phyloP scores from a whole-genome alignment of 2,113 vertebrate genomes.

The Pseudorasbora parva region DNA sequence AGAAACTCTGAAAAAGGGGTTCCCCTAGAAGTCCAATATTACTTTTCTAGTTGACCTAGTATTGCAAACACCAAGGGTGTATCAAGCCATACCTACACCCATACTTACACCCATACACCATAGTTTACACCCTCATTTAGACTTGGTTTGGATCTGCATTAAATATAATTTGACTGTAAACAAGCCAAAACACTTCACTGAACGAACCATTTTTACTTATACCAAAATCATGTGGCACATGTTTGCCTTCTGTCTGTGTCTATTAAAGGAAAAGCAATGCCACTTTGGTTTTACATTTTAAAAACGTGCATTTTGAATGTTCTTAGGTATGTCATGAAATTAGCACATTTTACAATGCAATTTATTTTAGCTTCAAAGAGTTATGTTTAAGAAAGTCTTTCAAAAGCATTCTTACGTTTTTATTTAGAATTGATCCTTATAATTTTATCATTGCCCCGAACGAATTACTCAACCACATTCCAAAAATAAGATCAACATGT shows the following conservation, averaged over 20 bases:
- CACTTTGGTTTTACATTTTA: slow-evolving; percentile 39
- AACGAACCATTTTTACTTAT: slow-evolving; percentile 6
- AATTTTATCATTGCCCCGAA: slow-evolving; percentile 27
- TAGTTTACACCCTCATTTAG: neutral
- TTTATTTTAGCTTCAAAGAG: slow-evolving; percentile 39
- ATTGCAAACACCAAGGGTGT: neutral
- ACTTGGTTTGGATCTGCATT: neutral
- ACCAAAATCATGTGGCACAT: neutral
- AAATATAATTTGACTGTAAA: neutral
- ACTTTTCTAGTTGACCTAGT: neutral
- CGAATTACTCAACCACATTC: slow-evolving; percentile 48
- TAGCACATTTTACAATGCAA: slow-evolving; percentile 41
- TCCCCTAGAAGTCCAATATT: neutral
- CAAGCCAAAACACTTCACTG: neutral
- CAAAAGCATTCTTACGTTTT: neutral
- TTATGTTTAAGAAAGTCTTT: slow-evolving; percentile 13
- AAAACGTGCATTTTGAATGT: slow-evolving; percentile 63
- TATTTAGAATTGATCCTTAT: slow-evolving; percentile 47
- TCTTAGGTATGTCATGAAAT: slow-evolving; percentile 54
- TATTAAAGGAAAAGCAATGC: slow-evolving; percentile 14
- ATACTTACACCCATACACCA: too few species aligned
- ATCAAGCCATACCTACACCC: neutral
- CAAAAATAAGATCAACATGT: slow-evolving; percentile 54
- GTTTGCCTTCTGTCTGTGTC: slow-evolving; percentile 26
- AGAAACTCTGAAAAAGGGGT: too few species aligned